Conservation (phyloP, 2,888 invertebrate species). For the Ennomos quercinarius region DNA sequence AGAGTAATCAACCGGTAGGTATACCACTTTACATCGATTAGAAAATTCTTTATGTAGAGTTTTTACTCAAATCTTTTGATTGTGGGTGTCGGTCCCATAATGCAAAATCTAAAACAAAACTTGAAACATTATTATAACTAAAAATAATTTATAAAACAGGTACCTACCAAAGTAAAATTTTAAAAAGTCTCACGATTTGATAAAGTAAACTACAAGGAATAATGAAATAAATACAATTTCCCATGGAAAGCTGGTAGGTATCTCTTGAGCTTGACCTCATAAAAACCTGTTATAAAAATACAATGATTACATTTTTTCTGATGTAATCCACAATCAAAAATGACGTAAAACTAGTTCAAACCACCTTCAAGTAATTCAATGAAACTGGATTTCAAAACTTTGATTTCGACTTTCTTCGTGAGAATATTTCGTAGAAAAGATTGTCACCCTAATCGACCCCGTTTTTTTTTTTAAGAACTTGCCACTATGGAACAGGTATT, state of each 20-base stretch:
- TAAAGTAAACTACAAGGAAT: too few relatives aligned
- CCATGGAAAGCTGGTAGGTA: constrained; percentile 28
- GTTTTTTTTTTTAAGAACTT: constrained; percentile 37
- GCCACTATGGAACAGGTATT: constrained; percentile 34
- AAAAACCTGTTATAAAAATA: constrained; percentile 22
- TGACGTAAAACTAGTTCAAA: constrained; percentile 28
- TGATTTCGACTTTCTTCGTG: constrained; percentile 38
- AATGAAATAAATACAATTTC: constrained; percentile 1
- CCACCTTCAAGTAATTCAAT: constrained; percentile 16
- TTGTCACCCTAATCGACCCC: constrained; percentile 23
- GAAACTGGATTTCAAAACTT: constrained; percentile 24
- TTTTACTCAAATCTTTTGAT: too few relatives aligned
- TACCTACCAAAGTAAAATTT: too few relatives aligned
- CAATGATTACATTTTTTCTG: constrained; percentile 25
- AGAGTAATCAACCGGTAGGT: too few relatives aligned
- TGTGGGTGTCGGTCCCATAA: too few relatives aligned
- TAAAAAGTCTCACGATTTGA: too few relatives aligned
- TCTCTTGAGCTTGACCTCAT: constrained; percentile 33
- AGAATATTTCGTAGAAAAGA: constrained; percentile 23
- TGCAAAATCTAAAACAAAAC: too few relatives aligned
- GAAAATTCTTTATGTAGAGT: too few relatives aligned
- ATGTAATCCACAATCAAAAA: constrained; percentile 29
- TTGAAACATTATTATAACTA: too few relatives aligned
- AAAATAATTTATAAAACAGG: too few relatives aligned
- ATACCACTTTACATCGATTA: too few relatives aligned